Evolutionary conservation across 2,797 vertebrate species (phyloP), one percentile per base, ranked within the genome.

Genomic region (Adrianichthys oophorus): DNA sequence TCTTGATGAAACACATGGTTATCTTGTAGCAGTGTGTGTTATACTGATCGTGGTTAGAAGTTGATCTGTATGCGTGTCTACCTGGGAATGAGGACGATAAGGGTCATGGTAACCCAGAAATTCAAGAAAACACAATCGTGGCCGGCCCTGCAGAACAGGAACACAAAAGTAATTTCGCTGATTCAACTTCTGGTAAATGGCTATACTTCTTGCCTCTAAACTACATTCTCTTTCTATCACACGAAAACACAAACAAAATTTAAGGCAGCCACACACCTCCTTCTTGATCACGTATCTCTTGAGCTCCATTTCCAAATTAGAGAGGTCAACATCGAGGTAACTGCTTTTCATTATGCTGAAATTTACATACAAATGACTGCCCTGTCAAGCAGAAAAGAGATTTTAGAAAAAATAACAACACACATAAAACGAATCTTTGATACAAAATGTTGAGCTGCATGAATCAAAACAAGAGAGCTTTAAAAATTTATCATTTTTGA

Each of bases 1-100:
- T 69, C 76, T 65, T 78, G 78, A 85, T 84, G 83, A 87, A 87
- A 82, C 64, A 70, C 65, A 63, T 65, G 69, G 76, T 78, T 82
- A 87, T 88, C 81, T 79, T 71, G 72, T n/a, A 86, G 62, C 55
- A 59, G 61, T 75, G 61, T 37, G 59, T 75, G 65, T 44, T 32
- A 54, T n/a, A 45, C 51, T 55, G 56, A 68, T 75, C 29, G 62
- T 41, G 54, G 12, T 47, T 56, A 43, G 41, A 44, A 37, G 52
- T 41, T 41, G 54, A 46, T 52, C 29, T 40, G 68, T 59, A 23
- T 29, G 50, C 19, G 53, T 23, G 54, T 76, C 62, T 86, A 90
- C 89, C 87, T 87, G 78, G 41, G 61, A 74, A 45, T 75, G 69
- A 46, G 71, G 76, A 71, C 26, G 48, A 65, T 81, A 15, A 1